Evolutionary conservation across 2,797 vertebrate species (phyloP).

Genomic region (Rhinoraja longicauda): DNA sequence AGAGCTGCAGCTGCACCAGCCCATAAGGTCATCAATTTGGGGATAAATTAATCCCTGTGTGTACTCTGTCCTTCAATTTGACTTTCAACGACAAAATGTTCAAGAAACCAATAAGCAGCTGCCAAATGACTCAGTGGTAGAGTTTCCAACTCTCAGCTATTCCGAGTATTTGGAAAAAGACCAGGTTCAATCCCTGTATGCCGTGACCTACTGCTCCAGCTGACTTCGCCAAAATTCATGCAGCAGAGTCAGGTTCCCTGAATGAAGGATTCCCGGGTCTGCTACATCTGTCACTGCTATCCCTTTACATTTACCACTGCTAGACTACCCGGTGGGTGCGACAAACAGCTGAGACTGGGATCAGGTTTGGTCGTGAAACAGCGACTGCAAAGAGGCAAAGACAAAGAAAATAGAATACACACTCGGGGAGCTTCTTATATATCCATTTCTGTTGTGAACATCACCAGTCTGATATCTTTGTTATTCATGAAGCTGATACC

Average conservation of each 20-base stretch:
- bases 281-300: background rate
- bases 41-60: background rate
- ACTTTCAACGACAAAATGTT: background rate
- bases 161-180: background rate
- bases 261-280: background rate
- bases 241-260: background rate
- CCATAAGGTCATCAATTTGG: background rate
- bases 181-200: background rate
- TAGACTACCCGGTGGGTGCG: background rate
- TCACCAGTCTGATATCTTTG: too few relatives aligned
- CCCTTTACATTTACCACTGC: background rate
- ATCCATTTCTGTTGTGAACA: too few relatives aligned
- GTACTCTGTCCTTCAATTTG: background rate
- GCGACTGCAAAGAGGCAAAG: background rate
- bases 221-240: background rate
- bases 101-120: slow-evolving; percentile 31
- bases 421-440: too few relatives aligned
- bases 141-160: background rate
- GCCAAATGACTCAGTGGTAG: slow-evolving; percentile 6
- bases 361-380: background rate
- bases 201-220: background rate
- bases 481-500: too few relatives aligned
- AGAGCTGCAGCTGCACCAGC: background rate
- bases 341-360: background rate
- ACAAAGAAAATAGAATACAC: background rate